These are phyloP conservation scores for Neogobius melanostomus DNA, from an alignment of 2,113 vertebrate species.

Conservation along the genomic window DNA sequence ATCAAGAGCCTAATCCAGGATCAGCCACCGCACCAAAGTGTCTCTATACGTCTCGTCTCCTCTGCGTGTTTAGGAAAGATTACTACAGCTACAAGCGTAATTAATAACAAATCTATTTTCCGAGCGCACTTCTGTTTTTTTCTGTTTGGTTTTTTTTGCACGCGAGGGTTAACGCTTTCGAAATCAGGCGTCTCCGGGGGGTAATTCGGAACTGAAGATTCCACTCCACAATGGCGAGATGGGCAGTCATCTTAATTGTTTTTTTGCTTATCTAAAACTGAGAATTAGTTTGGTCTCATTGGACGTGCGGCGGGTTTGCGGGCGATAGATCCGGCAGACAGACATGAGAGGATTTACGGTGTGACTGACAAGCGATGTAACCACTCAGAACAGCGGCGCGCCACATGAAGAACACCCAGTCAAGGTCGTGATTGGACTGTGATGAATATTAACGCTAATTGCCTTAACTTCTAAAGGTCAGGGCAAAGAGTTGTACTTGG, in stretches of 20 bases:
- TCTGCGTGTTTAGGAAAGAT: slow-evolving; percentile 25
- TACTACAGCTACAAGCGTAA: slow-evolving; percentile 3
- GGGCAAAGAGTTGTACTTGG: too few relatives aligned
- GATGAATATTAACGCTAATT: neutral
- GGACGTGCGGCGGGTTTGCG: neutral
- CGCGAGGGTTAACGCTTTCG: neutral
- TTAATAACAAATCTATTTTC: slow-evolving; percentile 23
- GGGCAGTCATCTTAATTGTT: neutral
- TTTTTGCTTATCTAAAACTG: neutral
- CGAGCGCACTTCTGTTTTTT: neutral
- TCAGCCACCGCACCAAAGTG: slow-evolving; percentile 45
- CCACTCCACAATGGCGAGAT: too few relatives aligned
- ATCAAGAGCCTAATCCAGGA: slow-evolving; percentile 53
- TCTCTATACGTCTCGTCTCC: slow-evolving; percentile 29
- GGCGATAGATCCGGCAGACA: neutral
- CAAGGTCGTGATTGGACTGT: neutral
- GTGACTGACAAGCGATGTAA: neutral
- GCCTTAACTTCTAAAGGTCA: neutral
- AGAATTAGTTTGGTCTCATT: neutral
- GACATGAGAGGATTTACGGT: neutral
- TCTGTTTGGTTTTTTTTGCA: too few relatives aligned
- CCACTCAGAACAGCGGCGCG: neutral
- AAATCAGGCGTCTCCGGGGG: neutral
- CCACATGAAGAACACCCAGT: neutral
- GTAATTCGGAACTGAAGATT: neutral